A percentile compares a stretch with the other conserved stretches of the same genome.
Evolutionary conservation across 1,140 invertebrate genomes (phyloP).

Genomic region (Penaeus vannamei): DNA sequence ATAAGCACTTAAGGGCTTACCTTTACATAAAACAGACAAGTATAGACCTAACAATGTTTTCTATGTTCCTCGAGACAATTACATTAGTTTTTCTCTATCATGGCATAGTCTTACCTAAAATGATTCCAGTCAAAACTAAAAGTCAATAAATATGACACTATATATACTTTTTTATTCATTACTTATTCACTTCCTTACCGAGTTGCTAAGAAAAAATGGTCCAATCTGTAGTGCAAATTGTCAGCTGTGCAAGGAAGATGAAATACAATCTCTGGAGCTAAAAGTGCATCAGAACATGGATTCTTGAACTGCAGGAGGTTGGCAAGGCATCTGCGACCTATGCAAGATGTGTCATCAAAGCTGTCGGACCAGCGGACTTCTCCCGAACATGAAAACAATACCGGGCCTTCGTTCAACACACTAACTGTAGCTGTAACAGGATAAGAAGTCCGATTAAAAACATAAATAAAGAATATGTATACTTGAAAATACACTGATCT

Average conservation of each 20-base stretch:
- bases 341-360: background rate
- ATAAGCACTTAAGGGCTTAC: no score
- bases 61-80: no score
- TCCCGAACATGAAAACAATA: background rate
- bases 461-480: no score
- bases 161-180: background rate
- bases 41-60: no score
- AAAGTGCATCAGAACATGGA: background rate
- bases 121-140: no score
- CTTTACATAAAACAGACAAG: no score
- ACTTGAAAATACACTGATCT: no score
- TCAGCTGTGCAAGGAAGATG: constrained; percentile 13
- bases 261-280: background rate
- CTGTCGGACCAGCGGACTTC: constrained; percentile 10
- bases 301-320: background rate
- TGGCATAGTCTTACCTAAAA: no score
- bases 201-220: background rate
- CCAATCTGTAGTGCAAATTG: background rate
- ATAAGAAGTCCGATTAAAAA: background rate
- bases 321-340: background rate
- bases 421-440: background rate
- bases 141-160: background rate
- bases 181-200: background rate
- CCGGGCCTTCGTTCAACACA: background rate
- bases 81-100: no score